Evolutionary conservation across 2,797 vertebrate species (phyloP).

Genomic region (Nannoperca australis): DNA sequence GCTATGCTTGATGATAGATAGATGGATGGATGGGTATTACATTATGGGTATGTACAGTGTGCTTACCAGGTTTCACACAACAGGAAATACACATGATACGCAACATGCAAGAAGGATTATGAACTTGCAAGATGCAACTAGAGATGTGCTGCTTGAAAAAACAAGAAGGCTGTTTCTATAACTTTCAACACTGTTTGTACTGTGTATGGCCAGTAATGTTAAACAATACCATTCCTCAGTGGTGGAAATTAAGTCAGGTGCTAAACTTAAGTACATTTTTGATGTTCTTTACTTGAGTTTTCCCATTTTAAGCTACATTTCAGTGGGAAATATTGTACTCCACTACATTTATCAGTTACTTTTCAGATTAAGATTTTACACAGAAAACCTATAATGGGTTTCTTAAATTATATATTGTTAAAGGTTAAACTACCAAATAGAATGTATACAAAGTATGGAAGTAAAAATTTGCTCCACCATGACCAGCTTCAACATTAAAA

Average conservation of each 20-base stretch:
- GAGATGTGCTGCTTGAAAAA: slow-evolving; percentile 16
- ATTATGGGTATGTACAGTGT: neutral
- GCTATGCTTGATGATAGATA: too few relatives aligned
- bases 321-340: neutral
- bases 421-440: neutral
- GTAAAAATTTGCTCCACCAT: too few relatives aligned
- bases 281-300: too few relatives aligned
- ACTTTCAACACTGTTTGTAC: neutral
- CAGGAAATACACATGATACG: neutral
- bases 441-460: neutral
- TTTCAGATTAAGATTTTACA: neutral
- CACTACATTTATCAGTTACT: neutral
- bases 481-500: too few relatives aligned
- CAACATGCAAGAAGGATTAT: slow-evolving; percentile 12
- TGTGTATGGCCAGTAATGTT: neutral
- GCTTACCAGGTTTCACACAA: slow-evolving; percentile 3
- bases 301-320: neutral
- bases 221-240: neutral
- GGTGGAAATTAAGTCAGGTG: too few relatives aligned
- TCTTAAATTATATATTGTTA: neutral
- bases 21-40: too few relatives aligned
- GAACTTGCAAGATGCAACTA: neutral
- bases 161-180: neutral
- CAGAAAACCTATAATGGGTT: neutral
- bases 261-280: too few relatives aligned